Evolutionary conservation across 2,797 vertebrate genomes (phyloP), one percentile per base, ranked within the genome.

Genomic region (Euthynnus affinis): DNA sequence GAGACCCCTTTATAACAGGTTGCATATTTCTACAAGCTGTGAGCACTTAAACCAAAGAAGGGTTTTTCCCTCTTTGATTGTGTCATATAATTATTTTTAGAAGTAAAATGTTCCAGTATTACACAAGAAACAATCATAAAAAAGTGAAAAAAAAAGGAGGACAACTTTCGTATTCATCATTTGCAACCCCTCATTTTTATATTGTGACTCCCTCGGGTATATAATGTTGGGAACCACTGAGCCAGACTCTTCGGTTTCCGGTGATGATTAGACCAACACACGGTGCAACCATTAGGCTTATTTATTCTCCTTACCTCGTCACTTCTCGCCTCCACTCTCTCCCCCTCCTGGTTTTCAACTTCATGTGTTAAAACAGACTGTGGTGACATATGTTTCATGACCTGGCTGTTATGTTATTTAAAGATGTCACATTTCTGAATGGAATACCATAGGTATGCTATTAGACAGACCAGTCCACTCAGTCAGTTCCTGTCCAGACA

Each of bases 401-500:
- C 46, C 67, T 53, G 46, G 65, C 78, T 71, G 75, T 80, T 67
- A 73, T 78, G 56, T 81, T 88, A 82, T 83, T 89, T 59, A 74
- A 67, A 87, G 88, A 87, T 86, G 91, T 89, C 74, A 74, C 85
- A 87, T 87, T 90, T 90, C 71, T 92, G 89, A 91, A 92, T 84
- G 87, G 86, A 89, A 91, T 91, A 84, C 85, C 87, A 78, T 34
- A 80, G 88, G 78, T 89, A 63, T 85, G 92, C 88, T 66, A 62
- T 87, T 87, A 89, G 89, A 84, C 90, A 70, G 88, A 64, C 76
- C 76, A 1, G 87, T 88, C 89, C 81, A 74, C 88, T 91, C 87
- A 83, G 88, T 87, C 92, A 87, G 67, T 90, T 95, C 92, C 91
- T 89, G 90, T 93, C 92, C 94, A 95, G 94, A 94, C 94, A 1